These are phyloP conservation scores for Andrena praecox DNA, from an alignment of 2,888 invertebrate genomes.

Conservation along the genomic window DNA sequence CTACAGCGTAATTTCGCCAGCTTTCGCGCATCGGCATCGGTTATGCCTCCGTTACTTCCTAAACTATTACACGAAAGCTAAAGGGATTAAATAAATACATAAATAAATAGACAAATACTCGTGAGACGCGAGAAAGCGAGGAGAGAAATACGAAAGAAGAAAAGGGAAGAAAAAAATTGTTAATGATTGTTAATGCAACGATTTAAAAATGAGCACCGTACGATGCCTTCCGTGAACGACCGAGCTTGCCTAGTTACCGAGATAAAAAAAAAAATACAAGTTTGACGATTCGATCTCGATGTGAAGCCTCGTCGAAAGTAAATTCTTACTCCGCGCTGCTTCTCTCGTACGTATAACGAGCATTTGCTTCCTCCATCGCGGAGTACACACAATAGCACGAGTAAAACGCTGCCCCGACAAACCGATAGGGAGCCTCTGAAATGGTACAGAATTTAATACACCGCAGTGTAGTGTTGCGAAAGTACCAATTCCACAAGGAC, in stretches of 20 bases:
- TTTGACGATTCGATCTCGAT: conserved; percentile 69
- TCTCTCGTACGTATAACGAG: neutral
- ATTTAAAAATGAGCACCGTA: conserved; percentile 82
- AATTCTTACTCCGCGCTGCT: conserved; percentile 62
- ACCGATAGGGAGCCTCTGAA: conserved; percentile 5
- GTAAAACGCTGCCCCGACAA: conserved; percentile 4
- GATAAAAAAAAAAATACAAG: conserved; percentile 59
- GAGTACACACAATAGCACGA: conserved; percentile 34
- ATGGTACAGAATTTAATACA: neutral
- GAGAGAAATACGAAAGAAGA: conserved; percentile 44
- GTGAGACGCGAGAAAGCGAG: conserved; percentile 44
- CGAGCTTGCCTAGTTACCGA: conserved; percentile 82
- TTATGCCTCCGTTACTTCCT: conserved; percentile 61
- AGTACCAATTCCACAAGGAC: conserved; percentile 1
- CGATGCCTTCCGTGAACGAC: conserved; percentile 85
- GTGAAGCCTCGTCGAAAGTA: conserved; percentile 69
- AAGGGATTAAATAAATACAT: conserved; percentile 43
- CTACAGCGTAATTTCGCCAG: conserved; percentile 62
- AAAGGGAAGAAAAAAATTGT: conserved; percentile 73
- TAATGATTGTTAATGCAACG: conserved; percentile 83
- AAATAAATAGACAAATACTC: conserved; percentile 17
- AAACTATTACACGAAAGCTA: conserved; percentile 44
- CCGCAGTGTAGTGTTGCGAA: neutral
- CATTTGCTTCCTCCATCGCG: conserved; percentile 3
- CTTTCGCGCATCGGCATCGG: conserved; percentile 65